Conservation (phyloP, 2,888 invertebrate genomes). For the Callyntrura sp. region DNA sequence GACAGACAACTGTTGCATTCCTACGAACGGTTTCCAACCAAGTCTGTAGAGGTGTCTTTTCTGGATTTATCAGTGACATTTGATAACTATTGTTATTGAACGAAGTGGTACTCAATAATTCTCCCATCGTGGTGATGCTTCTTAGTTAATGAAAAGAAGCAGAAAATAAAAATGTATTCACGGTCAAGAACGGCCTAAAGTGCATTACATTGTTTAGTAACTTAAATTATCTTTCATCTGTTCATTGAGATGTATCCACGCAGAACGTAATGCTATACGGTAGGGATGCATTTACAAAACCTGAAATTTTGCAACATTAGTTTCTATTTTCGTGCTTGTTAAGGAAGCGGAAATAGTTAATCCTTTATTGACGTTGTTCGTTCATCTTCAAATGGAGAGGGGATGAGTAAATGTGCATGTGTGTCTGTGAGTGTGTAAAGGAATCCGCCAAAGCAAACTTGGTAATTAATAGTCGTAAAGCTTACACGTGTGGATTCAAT, state of each 20-base stretch:
- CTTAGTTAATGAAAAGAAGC: neutral
- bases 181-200: slow-evolving; percentile 57
- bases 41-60: neutral
- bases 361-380: slow-evolving; percentile 7
- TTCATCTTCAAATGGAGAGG: slow-evolving; percentile 40
- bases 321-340: slow-evolving; percentile 35
- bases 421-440: too few relatives aligned
- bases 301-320: slow-evolving; percentile 33
- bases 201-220: slow-evolving; percentile 1
- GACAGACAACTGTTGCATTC: slow-evolving; percentile 7
- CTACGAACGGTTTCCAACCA: neutral
- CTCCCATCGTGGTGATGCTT: neutral
- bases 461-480: neutral
- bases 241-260: slow-evolving; percentile 67
- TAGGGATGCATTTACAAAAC: slow-evolving; percentile 33
- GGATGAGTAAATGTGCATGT: neutral
- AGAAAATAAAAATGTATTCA: slow-evolving; percentile 39
- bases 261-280: slow-evolving; percentile 57
- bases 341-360: slow-evolving; percentile 72
- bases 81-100: slow-evolving; percentile 36
- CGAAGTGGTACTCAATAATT: slow-evolving; percentile 10
- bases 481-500: too few relatives aligned
- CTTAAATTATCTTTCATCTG: slow-evolving; percentile 57
- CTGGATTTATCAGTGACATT: neutral
- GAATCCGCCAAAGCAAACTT: slow-evolving; percentile 59